Base-by-base conservation (phyloP, 2,113 vertebrate genomes). In the Jaculus jaculus region DNA sequence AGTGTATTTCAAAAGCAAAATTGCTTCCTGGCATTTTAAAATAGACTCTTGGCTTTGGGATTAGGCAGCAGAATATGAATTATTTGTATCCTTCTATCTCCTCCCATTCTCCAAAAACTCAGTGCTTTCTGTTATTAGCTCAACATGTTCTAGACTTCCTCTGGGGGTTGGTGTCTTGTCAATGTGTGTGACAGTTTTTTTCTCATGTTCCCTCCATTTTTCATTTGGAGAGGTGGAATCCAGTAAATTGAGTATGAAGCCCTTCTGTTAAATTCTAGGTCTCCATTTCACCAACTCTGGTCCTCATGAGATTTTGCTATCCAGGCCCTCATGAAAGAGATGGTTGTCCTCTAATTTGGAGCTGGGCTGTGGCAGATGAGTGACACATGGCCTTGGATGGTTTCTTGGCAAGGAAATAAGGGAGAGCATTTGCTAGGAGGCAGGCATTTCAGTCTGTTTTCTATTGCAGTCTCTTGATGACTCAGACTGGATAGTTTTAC, bases 11-110 rank as follows among this genome's bases (percentile, higher is more conserved):
- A 94, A 68, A 96, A 95, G 72, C 65, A 39, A 92, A 93, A 89
- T 84, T 92, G 37, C 80, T 94, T 51, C 68, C 77, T 96, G 72
- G 79, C 30, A 8, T 96, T 96, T 94, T 92, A 94, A 96, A 96
- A 93, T 65, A 65, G 85, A 96, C 90, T 83, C 37, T 90, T 89
- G 87, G 80, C 47, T 94, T 94, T 95, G 91, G 83, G 61, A 95
- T 90, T 73, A 84, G 58, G 28, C 58, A 88, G 69, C 69, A 95
- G n/a, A 96, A 95, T 61, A 69, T 86, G 82, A 88, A 94, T 86
- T 94, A 89, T 93, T 89, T 96, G 73, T 84, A 82, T 61, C 61
- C 51, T 65, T 85, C 37, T 81, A 93, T 87, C 16, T 74, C 72
- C 66, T 92, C 93, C 30, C 68, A 89, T 84, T 88, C 75, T 96